Base-by-base conservation (phyloP, 2,888 invertebrate species). In the Epistrophe grossulariae region DNA sequence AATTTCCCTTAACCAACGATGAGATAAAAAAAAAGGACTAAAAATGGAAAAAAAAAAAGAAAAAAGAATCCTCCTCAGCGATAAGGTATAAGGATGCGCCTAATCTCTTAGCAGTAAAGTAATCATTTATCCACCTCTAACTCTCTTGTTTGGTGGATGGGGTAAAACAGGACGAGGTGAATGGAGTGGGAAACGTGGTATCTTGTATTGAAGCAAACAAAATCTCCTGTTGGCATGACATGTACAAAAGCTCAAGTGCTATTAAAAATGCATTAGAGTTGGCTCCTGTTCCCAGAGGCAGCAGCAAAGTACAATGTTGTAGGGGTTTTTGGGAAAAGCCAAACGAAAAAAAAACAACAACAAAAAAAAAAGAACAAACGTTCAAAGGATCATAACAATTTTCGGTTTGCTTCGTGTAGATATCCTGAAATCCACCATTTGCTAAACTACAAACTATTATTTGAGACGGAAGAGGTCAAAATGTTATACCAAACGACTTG, bases 251-350 rank as follows among this genome's bases (percentile, higher is more conserved):
- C 82, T 85, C 85, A 85, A 85, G 82, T 85, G 78, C 82, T 85
- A 85, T 85, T 85, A 85, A 85, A 85, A 85, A 85, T 85, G 85
- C 85, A 85, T 85, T 85, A 85, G 85, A 85, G 78, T 64, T 64
- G 43, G 68, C 70, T 80, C 57, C 60, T 17, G 10, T 55, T 70
- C 70, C 70, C 70, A 55, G n/a, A 52, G 68, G 68, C 68, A 17
- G 68, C 68, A 17, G 17, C 48, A 10, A 48, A 48, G 17, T 17
- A 48, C 48, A 48, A 48, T 48, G 9, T 10, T 6, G 52, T 17
- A 31, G 43, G n/a, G 62, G 24, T 24, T 17, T 24, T 6, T 48
- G 31, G 38, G 24, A 59, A 66, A 80, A 66, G 52, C 66, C 76
- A 64, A 66, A 19, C 38, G 24, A 17, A 68, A 43, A 38, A 62